Percentiles rank a stretch among this genome's conserved stretches.
phyloP scores from a whole-genome alignment of 2,888 invertebrate genomes.

The Deilephila elpenor region DNA sequence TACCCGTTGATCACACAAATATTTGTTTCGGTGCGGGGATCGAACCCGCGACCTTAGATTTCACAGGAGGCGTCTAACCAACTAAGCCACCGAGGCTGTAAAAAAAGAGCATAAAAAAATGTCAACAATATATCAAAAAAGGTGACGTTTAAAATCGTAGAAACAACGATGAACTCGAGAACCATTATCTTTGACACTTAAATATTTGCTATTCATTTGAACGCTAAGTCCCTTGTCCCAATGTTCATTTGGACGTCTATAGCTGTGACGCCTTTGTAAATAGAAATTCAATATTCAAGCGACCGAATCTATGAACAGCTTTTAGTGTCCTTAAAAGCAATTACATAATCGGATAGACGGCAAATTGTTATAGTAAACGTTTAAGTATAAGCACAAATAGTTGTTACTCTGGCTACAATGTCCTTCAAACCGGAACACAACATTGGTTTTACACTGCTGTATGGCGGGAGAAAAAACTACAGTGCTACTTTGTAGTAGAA shows the following conservation, averaged over 20 bases:
- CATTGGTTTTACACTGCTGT: too few relatives aligned
- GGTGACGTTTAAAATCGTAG: too few relatives aligned
- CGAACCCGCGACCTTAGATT: neutral
- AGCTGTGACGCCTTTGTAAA: conserved; percentile 28
- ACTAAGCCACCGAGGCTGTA: neutral
- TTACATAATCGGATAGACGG: neutral
- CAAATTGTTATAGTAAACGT: neutral
- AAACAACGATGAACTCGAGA: too few relatives aligned
- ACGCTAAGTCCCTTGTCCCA: neutral
- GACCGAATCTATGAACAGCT: neutral
- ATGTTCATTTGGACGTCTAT: conserved; percentile 1
- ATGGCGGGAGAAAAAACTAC: too few relatives aligned
- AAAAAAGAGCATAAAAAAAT: too few relatives aligned
- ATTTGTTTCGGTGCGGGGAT: too few relatives aligned
- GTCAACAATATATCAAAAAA: too few relatives aligned
- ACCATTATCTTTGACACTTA: too few relatives aligned
- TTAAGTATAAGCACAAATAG: neutral
- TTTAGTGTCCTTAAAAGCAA: neutral
- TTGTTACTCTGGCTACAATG: too few relatives aligned
- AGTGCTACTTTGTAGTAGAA: too few relatives aligned
- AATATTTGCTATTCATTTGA: neutral
- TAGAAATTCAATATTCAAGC: conserved; percentile 2
- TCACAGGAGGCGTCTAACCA: neutral
- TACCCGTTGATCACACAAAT: neutral
- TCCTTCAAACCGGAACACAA: too few relatives aligned